A percentile compares a stretch with the other conserved stretches of the same genome.
Evolutionary conservation across 2,888 invertebrate genomes (phyloP).

Genomic region (Heliconius ismenius): DNA sequence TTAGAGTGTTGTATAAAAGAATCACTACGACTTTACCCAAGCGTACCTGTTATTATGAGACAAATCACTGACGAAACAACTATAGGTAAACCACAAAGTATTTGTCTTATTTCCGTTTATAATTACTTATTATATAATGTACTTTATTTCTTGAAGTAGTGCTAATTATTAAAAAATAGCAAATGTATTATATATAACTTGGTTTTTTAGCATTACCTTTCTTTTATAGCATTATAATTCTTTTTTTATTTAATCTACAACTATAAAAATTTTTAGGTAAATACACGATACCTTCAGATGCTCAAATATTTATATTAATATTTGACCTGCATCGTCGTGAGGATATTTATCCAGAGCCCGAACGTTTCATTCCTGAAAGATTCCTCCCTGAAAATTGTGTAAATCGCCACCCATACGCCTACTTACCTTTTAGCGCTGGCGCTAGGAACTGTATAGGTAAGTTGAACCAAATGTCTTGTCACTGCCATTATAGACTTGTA

Average conservation of each 20-base stretch:
- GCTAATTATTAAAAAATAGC: too few species aligned
- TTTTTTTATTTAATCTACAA: too few species aligned
- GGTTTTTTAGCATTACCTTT: too few species aligned
- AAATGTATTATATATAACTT: too few species aligned
- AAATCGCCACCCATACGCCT: slow-evolving; percentile 82
- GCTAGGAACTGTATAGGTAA: slow-evolving; percentile 72
- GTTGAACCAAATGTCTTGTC: neutral
- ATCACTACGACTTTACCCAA: slow-evolving; percentile 83
- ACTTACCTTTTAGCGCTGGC: slow-evolving; percentile 86
- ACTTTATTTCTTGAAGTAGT: too few species aligned
- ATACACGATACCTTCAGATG: too few species aligned
- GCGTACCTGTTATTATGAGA: slow-evolving; percentile 84
- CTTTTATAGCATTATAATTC: too few species aligned
- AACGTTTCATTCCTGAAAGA: slow-evolving; percentile 85
- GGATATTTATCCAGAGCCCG: slow-evolving; percentile 77
- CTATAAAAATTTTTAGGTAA: slow-evolving; percentile 52
- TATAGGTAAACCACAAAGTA: too few species aligned
- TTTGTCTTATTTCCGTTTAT: too few species aligned
- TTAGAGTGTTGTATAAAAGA: slow-evolving; percentile 87
- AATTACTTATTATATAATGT: too few species aligned
- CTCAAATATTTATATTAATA: slow-evolving; percentile 53
- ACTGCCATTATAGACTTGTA: too few species aligned
- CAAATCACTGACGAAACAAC: slow-evolving; percentile 79
- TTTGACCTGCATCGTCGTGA: slow-evolving; percentile 81
- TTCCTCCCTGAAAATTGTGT: slow-evolving; percentile 82